phyloP scores from a whole-genome alignment of 2,797 vertebrate genomes.

The Hybognathus amarus region DNA sequence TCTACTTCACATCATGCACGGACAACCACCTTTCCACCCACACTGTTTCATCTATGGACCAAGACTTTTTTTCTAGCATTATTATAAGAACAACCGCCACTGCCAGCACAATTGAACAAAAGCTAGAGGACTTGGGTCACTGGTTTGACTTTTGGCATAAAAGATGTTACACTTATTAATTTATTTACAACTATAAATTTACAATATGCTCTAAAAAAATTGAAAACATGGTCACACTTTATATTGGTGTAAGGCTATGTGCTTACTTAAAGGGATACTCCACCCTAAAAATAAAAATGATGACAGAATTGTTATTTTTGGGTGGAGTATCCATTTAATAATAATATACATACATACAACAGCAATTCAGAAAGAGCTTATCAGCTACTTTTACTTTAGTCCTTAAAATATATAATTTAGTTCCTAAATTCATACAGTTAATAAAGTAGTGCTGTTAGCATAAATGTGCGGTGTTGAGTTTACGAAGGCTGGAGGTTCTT shows the following conservation, averaged over 20 bases:
- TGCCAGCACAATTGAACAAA: not conserved
- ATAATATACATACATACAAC: not conserved
- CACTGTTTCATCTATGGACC: not conserved
- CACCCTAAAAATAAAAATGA: too few species aligned
- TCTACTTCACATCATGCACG: not conserved
- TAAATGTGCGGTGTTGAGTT: constrained; percentile 3
- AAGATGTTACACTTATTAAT: not conserved
- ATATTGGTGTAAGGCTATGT: not conserved
- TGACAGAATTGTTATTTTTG: too few species aligned
- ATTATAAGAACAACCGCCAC: not conserved
- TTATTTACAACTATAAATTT: not conserved
- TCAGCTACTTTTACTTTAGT: constrained; percentile 1
- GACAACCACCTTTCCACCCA: constrained; percentile 22
- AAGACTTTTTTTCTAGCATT: not conserved
- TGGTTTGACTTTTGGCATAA: not conserved
- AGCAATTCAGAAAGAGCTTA: not conserved
- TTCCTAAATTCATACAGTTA: not conserved
- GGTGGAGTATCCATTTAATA: not conserved
- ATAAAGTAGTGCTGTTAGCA: not conserved
- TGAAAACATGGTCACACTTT: too few species aligned
- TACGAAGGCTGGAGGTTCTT: not conserved
- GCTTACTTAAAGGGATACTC: not conserved
- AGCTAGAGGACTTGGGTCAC: not conserved
- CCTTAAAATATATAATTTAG: constrained; percentile 10
- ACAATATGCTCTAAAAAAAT: too few species aligned